These are phyloP conservation scores for Hippopotamus amphibius DNA, from an alignment of 2,113 vertebrate species.

Conservation along the genomic window DNA sequence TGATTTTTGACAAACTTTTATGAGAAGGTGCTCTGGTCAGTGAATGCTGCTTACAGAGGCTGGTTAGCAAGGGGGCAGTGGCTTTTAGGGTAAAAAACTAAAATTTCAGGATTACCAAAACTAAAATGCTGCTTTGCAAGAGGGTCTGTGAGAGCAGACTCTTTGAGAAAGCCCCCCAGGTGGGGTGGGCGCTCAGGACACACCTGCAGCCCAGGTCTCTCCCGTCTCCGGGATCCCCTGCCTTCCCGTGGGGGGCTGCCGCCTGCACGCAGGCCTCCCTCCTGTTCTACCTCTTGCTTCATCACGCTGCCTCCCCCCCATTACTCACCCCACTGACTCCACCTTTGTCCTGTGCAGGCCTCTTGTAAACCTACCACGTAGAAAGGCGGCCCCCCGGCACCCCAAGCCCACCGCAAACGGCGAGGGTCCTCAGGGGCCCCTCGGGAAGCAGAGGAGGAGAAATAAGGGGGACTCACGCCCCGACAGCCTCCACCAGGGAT, in stretches of 20 bases:
- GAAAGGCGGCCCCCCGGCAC: not conserved
- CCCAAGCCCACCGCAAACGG: not conserved
- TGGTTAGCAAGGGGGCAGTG: not conserved
- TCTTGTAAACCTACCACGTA: not conserved
- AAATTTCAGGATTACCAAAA: not conserved
- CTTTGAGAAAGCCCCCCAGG: not conserved
- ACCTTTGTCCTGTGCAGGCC: not conserved
- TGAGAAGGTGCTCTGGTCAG: not conserved
- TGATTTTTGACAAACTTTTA: not conserved
- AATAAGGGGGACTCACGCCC: fast-evolving
- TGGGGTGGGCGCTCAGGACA: not conserved
- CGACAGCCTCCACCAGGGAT: fast-evolving
- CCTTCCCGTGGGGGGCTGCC: fast-evolving
- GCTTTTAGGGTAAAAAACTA: not conserved
- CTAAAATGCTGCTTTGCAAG: fast-evolving
- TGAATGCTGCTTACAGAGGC: too few species aligned
- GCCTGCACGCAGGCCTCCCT: too few species aligned
- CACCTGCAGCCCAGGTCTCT: not conserved
- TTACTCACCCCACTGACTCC: not conserved
- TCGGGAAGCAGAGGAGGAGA: fast-evolving
- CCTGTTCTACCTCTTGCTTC: not conserved
- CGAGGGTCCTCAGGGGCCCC: not conserved
- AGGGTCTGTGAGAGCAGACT: not conserved
- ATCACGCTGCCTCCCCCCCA: not conserved
- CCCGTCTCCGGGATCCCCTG: fast-evolving